Evolutionary conservation across 1,140 invertebrate species (phyloP).

Genomic region (Spodoptera frugiperda): DNA sequence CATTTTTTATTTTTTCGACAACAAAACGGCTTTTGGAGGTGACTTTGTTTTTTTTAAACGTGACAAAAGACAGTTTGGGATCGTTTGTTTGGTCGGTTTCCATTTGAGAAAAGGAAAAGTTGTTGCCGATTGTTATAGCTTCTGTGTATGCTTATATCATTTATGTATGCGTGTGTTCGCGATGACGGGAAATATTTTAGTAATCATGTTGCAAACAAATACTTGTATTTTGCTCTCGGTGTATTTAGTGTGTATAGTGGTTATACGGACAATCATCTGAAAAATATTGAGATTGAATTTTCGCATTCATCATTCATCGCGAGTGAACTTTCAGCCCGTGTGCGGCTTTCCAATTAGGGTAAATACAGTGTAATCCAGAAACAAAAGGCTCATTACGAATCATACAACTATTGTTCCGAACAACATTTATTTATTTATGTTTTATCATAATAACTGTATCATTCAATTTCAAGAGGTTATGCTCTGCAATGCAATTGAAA

Average conservation of each 20-base stretch:
- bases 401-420: too few relatives aligned
- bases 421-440: too few relatives aligned
- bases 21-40: constrained; percentile 76
- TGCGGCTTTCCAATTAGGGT: too few relatives aligned
- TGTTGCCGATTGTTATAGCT: constrained; percentile 23
- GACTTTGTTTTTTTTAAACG: constrained; percentile 66
- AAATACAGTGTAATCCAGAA: background rate
- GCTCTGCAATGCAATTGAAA: background rate
- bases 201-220: too few relatives aligned
- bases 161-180: background rate
- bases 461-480: background rate
- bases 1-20: constrained; percentile 69
- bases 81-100: constrained; percentile 40
- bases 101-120: constrained; percentile 24
- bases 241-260: background rate
- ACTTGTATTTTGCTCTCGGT: background rate
- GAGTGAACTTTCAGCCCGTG: too few relatives aligned
- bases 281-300: too few relatives aligned
- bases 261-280: background rate
- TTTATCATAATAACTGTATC: background rate
- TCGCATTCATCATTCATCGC: too few relatives aligned
- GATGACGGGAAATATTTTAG: too few relatives aligned
- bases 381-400: background rate
- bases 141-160: background rate
- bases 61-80: constrained; percentile 75